Conservation (phyloP, 2,888 invertebrate species). For the Drosophila anceps region DNA sequence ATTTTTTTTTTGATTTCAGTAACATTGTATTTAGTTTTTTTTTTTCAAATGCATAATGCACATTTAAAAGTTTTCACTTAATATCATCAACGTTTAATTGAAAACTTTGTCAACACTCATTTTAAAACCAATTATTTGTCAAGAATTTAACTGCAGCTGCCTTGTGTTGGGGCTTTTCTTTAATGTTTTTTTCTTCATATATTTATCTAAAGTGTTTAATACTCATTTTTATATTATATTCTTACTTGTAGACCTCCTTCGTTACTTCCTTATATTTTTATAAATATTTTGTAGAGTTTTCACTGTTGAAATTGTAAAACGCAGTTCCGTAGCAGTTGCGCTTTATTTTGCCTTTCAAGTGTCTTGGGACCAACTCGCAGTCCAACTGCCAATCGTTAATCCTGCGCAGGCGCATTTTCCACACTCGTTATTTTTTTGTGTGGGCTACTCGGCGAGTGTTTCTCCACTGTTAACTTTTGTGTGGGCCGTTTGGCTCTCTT, state of each 20-base stretch:
- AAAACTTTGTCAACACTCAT: background rate
- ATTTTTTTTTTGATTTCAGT: constrained; percentile 13
- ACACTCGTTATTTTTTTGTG: constrained; percentile 42
- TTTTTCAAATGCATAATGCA: background rate
- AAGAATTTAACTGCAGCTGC: background rate
- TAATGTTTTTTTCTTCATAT: background rate
- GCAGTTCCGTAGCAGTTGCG: constrained; percentile 51
- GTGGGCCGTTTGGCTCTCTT: background rate
- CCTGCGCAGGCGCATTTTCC: constrained; percentile 60
- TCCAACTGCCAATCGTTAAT: constrained; percentile 72
- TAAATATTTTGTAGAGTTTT: background rate
- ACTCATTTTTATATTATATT: background rate
- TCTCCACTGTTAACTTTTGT: background rate
- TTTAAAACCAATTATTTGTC: background rate
- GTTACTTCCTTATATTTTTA: background rate
- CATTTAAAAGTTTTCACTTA: background rate
- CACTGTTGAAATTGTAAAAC: constrained; percentile 31
- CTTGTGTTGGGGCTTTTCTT: background rate
- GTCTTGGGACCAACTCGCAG: constrained; percentile 45
- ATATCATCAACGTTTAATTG: background rate
- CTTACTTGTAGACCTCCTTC: constrained; percentile 13
- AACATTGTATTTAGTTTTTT: background rate
- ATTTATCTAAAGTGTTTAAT: background rate
- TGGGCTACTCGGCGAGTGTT: constrained; percentile 47
- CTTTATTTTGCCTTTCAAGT: constrained; percentile 62